Percentiles rank a stretch among this genome's conserved stretches.
These are phyloP conservation scores for Cosmopolites sordidus DNA, from an alignment of 2,888 invertebrate species.

Conservation along the genomic window DNA sequence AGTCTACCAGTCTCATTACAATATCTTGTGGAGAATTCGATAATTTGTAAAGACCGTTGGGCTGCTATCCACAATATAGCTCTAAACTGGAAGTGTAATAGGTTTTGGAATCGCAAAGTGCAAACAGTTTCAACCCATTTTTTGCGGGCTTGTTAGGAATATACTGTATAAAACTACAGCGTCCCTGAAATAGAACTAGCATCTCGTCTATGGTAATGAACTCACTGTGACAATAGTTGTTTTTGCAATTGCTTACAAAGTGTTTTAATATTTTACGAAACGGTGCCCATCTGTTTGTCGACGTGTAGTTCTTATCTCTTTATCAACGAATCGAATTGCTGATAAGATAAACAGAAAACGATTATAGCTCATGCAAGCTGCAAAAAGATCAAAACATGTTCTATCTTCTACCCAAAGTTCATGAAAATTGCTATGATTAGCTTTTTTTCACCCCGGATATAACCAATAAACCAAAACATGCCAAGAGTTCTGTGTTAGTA, in stretches of 20 bases:
- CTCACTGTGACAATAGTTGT: slow-evolving; percentile 4
- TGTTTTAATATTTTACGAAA: slow-evolving; percentile 28
- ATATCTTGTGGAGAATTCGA: no score
- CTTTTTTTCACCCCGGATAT: background rate
- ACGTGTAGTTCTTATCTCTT: slow-evolving; percentile 17
- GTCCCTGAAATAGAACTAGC: no score
- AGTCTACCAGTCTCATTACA: slow-evolving; percentile 17
- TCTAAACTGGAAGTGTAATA: no score
- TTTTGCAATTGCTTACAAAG: slow-evolving; percentile 9
- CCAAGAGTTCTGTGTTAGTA: no score
- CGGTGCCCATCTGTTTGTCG: slow-evolving; percentile 28
- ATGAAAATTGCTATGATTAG: background rate
- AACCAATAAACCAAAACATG: background rate
- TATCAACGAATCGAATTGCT: slow-evolving; percentile 6
- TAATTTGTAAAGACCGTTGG: slow-evolving; percentile 25
- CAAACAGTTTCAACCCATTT: no score
- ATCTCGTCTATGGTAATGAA: slow-evolving; percentile 15
- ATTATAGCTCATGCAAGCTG: background rate
- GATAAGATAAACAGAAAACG: no score
- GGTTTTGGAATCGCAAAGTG: slow-evolving; percentile 26
- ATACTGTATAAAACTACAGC: no score
- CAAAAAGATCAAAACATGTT: background rate
- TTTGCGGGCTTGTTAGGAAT: no score
- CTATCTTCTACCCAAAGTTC: background rate
- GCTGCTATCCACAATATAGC: slow-evolving; percentile 30